Evolutionary conservation across 2,113 vertebrate genomes (phyloP).

Genomic region (Plotosus lineatus): DNA sequence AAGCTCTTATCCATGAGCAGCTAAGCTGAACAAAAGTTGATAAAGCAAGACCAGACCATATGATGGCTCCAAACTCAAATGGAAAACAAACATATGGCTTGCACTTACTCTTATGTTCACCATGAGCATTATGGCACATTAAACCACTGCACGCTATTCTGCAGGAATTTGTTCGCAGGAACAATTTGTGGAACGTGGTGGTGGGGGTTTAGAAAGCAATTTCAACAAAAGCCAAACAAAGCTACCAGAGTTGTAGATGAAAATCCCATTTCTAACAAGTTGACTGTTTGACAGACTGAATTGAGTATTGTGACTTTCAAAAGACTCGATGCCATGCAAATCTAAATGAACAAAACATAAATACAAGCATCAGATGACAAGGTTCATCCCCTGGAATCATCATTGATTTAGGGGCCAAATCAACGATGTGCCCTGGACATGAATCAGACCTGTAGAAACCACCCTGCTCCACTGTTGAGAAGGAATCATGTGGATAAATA

Average conservation of each 20-base stretch:
- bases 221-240: conserved; percentile 21
- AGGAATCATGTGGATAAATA: background rate
- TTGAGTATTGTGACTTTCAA: conserved; percentile 10
- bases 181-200: background rate
- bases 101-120: background rate
- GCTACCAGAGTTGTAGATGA: conserved; percentile 4
- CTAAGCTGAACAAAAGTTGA: background rate
- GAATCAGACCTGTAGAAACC: conserved; percentile 1
- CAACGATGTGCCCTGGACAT: background rate
- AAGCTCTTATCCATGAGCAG: background rate
- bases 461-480: background rate
- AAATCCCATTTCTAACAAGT: conserved; percentile 8
- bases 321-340: conserved; percentile 28
- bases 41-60: background rate
- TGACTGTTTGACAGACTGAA: conserved; percentile 26
- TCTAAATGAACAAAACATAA: conserved; percentile 14
- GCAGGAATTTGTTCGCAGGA: background rate
- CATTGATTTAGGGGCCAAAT: conserved; percentile 20
- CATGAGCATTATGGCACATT: background rate
- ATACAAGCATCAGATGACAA: conserved; percentile 24
- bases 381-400: conserved; percentile 4
- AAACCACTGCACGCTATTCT: background rate
- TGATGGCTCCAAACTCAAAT: background rate
- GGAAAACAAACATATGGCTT: background rate
- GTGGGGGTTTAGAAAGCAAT: conserved; percentile 9